Conservation (phyloP, 2,797 vertebrate genomes). For the Rhadinocentrus ornatus region DNA sequence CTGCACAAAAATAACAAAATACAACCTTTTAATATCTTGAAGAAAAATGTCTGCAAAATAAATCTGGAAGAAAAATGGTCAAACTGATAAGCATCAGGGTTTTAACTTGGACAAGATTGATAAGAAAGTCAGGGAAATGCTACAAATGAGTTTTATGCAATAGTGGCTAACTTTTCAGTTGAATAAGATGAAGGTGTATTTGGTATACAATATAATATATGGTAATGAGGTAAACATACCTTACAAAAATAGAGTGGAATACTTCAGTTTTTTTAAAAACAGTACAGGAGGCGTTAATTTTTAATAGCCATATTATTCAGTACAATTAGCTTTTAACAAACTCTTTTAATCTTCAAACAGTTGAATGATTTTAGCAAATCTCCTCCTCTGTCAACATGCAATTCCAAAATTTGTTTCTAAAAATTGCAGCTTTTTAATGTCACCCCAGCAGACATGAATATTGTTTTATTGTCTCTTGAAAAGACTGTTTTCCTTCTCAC, state of each 20-base stretch:
- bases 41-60: background rate
- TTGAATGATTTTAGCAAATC: slow-evolving; percentile 15
- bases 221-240: background rate
- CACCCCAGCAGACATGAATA: slow-evolving; percentile 41
- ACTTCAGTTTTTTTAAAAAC: background rate
- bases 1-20: background rate
- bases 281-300: background rate
- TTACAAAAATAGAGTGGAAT: background rate
- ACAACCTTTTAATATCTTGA: background rate
- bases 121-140: background rate
- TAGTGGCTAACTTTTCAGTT: background rate
- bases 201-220: background rate
- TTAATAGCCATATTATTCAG: background rate
- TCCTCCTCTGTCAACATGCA: slow-evolving; percentile 17
- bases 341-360: slow-evolving; percentile 7
- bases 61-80: background rate
- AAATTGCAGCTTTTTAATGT: slow-evolving; percentile 38
- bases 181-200: background rate
- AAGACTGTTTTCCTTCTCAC: slow-evolving; percentile 40
- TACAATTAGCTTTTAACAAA: background rate
- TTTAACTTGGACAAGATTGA: background rate
- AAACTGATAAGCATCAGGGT: background rate
- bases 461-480: slow-evolving; percentile 36
- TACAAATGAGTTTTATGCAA: background rate
- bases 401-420: slow-evolving; percentile 33